Conservation (phyloP, 2,888 invertebrate genomes). For the Torymus aiolomorphi region DNA sequence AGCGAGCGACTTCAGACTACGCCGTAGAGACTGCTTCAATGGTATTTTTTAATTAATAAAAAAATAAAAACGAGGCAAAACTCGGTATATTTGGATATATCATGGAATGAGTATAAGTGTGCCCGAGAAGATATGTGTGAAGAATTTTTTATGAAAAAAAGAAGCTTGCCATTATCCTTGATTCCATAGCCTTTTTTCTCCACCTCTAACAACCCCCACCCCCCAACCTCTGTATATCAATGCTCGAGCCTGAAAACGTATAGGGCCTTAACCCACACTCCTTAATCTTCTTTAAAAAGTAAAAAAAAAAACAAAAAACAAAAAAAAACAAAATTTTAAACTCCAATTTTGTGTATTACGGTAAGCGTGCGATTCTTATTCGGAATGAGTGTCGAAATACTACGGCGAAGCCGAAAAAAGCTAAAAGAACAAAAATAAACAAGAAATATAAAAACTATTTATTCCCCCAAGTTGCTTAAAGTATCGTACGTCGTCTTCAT, state of each 20-base stretch:
- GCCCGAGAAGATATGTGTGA: slow-evolving; percentile 35
- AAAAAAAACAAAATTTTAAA: slow-evolving; percentile 39
- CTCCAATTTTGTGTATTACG: slow-evolving; percentile 17
- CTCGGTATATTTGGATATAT: slow-evolving; percentile 46
- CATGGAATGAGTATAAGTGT: slow-evolving; percentile 35
- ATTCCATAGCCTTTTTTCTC: slow-evolving; percentile 17
- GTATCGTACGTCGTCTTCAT: slow-evolving; percentile 55
- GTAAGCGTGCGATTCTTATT: slow-evolving; percentile 34
- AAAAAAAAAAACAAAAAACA: slow-evolving; percentile 27
- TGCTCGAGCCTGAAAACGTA: slow-evolving; percentile 28
- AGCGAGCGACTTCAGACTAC: slow-evolving; percentile 39
- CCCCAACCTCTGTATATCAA: slow-evolving; percentile 32
- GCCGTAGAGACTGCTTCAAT: slow-evolving; percentile 51
- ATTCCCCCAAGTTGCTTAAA: slow-evolving; percentile 53
- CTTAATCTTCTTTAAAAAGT: slow-evolving; percentile 6
- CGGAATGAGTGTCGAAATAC: slow-evolving; percentile 34
- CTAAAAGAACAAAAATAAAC: slow-evolving; percentile 42
- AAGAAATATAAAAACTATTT: slow-evolving; percentile 48
- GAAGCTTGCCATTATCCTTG: slow-evolving; percentile 37
- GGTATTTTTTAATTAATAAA: slow-evolving; percentile 53
- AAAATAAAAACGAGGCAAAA: slow-evolving; percentile 25
- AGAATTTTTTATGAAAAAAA: slow-evolving; percentile 40
- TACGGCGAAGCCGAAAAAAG: slow-evolving; percentile 39
- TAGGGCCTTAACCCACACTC: slow-evolving; percentile 5
- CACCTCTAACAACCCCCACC: not conserved